Conservation (phyloP, 1,140 invertebrate genomes). For the Tribolium castaneum region DNA sequence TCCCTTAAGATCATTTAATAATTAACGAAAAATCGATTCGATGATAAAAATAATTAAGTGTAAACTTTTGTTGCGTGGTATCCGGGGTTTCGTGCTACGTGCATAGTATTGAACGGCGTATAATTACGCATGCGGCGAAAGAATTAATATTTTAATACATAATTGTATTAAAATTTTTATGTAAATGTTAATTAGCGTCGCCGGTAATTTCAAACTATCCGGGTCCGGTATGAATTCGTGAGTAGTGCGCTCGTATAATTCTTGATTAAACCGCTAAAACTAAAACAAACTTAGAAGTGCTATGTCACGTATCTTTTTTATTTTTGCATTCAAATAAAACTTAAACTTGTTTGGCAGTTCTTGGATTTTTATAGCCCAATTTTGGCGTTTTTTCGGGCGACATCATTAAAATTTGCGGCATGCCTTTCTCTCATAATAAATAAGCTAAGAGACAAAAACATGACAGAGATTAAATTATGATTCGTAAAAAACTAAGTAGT, state of each 20-base stretch:
- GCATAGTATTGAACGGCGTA: conserved; percentile 10
- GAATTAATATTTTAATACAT: conserved; percentile 18
- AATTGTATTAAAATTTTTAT: conserved; percentile 21
- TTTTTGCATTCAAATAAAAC: conserved; percentile 29
- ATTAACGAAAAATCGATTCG: conserved; percentile 3
- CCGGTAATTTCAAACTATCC: conserved; percentile 10
- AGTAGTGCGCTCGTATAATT: neutral
- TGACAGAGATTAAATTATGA: conserved; percentile 15
- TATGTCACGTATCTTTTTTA: conserved; percentile 29
- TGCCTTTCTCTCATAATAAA: conserved; percentile 12
- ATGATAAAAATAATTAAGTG: conserved; percentile 18
- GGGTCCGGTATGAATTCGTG: neutral
- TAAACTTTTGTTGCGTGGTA: conserved; percentile 25
- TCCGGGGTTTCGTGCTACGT: neutral
- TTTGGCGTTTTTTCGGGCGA: neutral
- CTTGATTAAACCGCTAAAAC: conserved; percentile 16
- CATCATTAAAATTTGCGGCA: conserved; percentile 23
- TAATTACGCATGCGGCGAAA: conserved; percentile 25
- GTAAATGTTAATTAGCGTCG: conserved; percentile 18
- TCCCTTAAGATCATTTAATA: neutral
- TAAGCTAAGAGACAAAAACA: conserved; percentile 27
- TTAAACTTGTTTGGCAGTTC: conserved; percentile 31
- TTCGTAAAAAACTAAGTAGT: conserved; percentile 19
- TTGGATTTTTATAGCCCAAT: conserved; percentile 8
- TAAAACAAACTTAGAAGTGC: conserved; percentile 7